Base-by-base conservation (phyloP, 2,113 vertebrate species). In the Melanocharis versteri region DNA sequence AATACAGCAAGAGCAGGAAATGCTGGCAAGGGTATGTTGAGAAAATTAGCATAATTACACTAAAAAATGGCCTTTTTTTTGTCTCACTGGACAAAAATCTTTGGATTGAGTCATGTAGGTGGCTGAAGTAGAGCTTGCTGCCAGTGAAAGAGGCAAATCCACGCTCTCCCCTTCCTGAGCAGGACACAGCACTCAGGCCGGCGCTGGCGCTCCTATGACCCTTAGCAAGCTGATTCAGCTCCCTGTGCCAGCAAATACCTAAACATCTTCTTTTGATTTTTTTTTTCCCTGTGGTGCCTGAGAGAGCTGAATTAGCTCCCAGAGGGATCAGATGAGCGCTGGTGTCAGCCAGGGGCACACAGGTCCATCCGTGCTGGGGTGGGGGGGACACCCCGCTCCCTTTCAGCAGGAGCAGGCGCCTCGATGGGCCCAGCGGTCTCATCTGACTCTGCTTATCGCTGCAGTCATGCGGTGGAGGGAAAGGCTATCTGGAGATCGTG, bases 371-470 rank as follows among this genome's bases (percentile, higher is more conserved):
- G 1, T 9, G 44, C 35, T 6, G 47, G 58, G 31, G 1, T 37
- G 10, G 31, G 18, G 26, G 42, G 24, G 2, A 69, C 42, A 35
- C 48, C 47, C 35, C 3, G 2, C 7, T 70, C 47, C 39, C 71
- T 83, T 91, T 80, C 62, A 50, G 72, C 75, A 73, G 42, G 7
- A 82, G 42, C 75, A 70, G 79, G 94, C 4, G 4, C 65, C 57
- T 47, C 6, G 1, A 3, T 10, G 5, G 4, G 65, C 50, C 65
- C 73, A 22, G 61, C 80, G 35, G 44, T 4, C 83, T 89, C 80
- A 39, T 79, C 87, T 91, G 92, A 88, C 65, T 77, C 51, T 35
- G 4, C 65, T 95, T 87, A 88, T 85, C 91, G 3, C 76, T 30
- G 62, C 66, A 88, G 71, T 80, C 61, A 76, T 48, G 86, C 28